Evolutionary conservation across 2,113 vertebrate species (phyloP), one percentile per base, ranked within the genome.

Genomic region (Struthidea cinerea): DNA sequence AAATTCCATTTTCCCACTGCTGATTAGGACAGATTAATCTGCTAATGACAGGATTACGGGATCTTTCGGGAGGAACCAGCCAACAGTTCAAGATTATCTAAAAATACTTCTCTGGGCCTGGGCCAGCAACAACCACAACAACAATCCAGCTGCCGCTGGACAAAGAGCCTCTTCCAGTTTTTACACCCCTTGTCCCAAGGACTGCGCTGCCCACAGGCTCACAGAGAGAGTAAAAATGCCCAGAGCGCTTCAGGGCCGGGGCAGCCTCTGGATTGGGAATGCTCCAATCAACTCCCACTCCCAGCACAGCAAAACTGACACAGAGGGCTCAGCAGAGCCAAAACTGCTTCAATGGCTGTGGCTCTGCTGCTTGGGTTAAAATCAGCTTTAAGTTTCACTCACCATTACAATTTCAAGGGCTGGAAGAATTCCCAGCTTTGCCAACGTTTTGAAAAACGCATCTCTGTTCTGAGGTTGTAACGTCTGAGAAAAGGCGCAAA

Each of bases 391-490:
- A 32, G 22, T 18, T 63, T 84, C 84, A 97, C 98, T 91, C 97
- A 99, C 99, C 99, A 99, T 99, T 93, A 99, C 99, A 91, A 99
- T 99, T 98, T 99, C 99, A 77, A 99, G 98, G 86, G 99, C 99
- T 75, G 99, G 99, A 97, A 99, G 98, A 96, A 99, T 99, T 91
- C 99, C 99, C 60, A 99, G 97, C 92, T 99, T 99, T 80, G 99
- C 99, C 97, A 99, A 97, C 11, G 99, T 99, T 98, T 99, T 99
- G 98, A 99, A 99, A 97, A 99, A 99, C 0, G 99, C 98, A 30
- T 99, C 99, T 93, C 99, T 98, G 97, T 99, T 99, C 95, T 99
- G 99, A 89, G 99, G 99, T 96, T 99, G 99, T 96, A 99, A 97
- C 0, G 99, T 99, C 98, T 99, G 99, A 92, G 99, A 99, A 98